Evolutionary conservation across 2,113 vertebrate species (phyloP), one percentile per base, ranked within the genome.

Genomic region (Rhinoderma darwinii): DNA sequence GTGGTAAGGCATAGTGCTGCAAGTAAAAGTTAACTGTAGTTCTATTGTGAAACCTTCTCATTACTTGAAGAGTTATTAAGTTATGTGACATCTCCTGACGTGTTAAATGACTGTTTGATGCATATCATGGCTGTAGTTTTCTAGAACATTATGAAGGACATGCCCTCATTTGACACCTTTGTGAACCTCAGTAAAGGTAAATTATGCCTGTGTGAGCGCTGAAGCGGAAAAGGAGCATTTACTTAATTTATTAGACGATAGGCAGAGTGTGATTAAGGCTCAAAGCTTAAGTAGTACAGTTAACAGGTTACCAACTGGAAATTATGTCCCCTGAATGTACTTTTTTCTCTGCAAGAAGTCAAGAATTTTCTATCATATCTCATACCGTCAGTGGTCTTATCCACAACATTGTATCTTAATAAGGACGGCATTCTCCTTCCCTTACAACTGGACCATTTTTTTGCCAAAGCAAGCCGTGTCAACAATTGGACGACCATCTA

Each of bases 161-260:
- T 39, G 68, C 8, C 68, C 68, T 39, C 68, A 72, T 39, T 39
- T 72, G 68, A 72, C 68, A 39, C 8, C 35, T 6, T 20, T 39
- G 35, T 72, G 35, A 72, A 72, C 68, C 18, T 72, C 35, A 1
- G 68, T 72, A 72, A 39, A 72, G 68, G 68, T 39, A 20, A 72
- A 72, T 72, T 72, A 72, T 72, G 32, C 6, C 68, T 72, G 18
- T 72, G 35, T 35, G 68, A 72, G 68, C 68, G 20, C 68, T 41
- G 18, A 41, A 72, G 35, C 41, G 35, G 35, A 72, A 72, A 72
- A 72, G 35, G 20, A 72, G 35, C 68, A 25, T 72, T 72, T 72
- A 18, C 68, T 25, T 72, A 72, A 72, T 72, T 72, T 72, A 39
- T 39, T 22, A 39, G 6, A 72, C 37, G 22, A 17, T 70, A 20